Conservation (phyloP, 2,888 invertebrate genomes). For the Exephanes ischioxanthus region DNA sequence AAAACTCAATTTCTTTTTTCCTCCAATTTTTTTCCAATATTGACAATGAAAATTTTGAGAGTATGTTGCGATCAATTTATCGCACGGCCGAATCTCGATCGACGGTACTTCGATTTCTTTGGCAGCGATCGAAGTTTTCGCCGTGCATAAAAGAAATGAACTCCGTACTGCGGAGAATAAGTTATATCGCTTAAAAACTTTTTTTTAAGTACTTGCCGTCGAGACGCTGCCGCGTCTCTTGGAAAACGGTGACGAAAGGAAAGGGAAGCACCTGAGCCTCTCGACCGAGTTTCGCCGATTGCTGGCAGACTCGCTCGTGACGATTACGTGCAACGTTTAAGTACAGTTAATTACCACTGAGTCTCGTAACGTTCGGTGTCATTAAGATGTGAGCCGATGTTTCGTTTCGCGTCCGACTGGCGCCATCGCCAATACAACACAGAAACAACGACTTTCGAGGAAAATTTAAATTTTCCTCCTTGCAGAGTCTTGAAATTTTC, state of each 20-base stretch:
- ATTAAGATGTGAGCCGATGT: constrained; percentile 26
- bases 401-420: constrained; percentile 7
- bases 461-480: not conserved
- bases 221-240: not conserved
- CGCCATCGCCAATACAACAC: not conserved
- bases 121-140: not conserved
- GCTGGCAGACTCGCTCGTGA: constrained; percentile 13
- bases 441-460: not conserved
- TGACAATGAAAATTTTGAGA: not conserved
- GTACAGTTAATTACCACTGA: constrained; percentile 30
- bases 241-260: constrained; percentile 11
- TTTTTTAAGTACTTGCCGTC: no score
- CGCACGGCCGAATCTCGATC: not conserved
- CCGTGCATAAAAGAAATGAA: not conserved
- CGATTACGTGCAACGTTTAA: constrained; percentile 37
- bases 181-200: not conserved
- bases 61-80: not conserved
- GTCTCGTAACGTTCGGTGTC: constrained; percentile 17
- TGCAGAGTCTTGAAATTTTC: constrained; percentile 29
- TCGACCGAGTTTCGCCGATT: constrained; percentile 41
- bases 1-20: not conserved
- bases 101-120: not conserved
- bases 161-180: not conserved
- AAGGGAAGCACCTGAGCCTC: constrained; percentile 1
- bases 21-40: not conserved